These are phyloP conservation scores for Panopea generosa DNA, from an alignment of 2,888 invertebrate genomes.

Conservation along the genomic window DNA sequence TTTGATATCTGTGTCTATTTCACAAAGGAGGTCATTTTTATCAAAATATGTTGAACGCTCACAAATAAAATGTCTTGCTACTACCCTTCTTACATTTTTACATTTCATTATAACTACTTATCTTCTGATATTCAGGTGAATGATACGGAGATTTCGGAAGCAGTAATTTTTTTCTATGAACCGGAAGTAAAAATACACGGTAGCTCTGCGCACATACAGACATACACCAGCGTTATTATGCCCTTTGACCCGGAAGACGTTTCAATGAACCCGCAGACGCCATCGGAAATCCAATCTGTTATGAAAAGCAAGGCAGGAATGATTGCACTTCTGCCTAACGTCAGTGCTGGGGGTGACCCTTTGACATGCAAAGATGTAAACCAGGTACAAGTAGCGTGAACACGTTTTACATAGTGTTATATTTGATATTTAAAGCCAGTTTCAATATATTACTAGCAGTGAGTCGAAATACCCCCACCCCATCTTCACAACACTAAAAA, in stretches of 20 bases:
- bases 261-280: slow-evolving; percentile 57
- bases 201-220: slow-evolving; percentile 47
- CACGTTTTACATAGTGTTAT: no score
- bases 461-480: no score
- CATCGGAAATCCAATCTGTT: slow-evolving; percentile 59
- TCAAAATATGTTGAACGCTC: no score
- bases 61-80: no score
- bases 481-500: no score
- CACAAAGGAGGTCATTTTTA: no score
- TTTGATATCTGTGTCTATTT: no score
- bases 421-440: no score
- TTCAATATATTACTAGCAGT: no score
- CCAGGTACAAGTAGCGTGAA: slow-evolving; percentile 58
- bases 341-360: slow-evolving; percentile 10
- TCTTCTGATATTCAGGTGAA: slow-evolving; percentile 41
- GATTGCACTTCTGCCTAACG: slow-evolving; percentile 45
- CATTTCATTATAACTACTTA: no score
- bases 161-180: slow-evolving; percentile 28
- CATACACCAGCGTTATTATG: slow-evolving; percentile 52
- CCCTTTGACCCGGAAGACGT: slow-evolving; percentile 63
- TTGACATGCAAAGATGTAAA: slow-evolving; percentile 67
- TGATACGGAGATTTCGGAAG: slow-evolving; percentile 41
- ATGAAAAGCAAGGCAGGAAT: slow-evolving; percentile 64
- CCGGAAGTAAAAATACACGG: slow-evolving; percentile 33
- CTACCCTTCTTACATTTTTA: no score